Conservation (phyloP, 2,797 vertebrate species). For the Nyctalus aviator region DNA sequence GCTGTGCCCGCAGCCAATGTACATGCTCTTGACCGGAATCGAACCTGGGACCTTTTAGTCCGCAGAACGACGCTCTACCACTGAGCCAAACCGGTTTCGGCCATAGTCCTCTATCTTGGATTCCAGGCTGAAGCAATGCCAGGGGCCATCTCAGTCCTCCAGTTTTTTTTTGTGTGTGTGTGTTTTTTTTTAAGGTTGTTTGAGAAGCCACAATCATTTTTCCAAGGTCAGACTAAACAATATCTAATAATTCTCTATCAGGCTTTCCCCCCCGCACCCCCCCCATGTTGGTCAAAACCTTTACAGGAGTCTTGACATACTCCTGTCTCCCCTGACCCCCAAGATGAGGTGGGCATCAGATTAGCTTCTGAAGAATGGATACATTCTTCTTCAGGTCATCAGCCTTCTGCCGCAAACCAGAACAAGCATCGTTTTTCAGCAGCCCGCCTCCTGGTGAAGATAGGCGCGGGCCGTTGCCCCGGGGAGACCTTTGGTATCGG, state of each 20-base stretch:
- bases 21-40: too few species aligned
- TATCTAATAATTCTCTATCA: neutral
- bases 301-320: neutral
- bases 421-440: constrained; percentile 41
- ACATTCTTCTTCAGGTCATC: constrained; percentile 15
- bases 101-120: accelerated
- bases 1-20: too few species aligned
- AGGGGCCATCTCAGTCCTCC: neutral
- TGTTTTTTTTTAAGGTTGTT: neutral
- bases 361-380: constrained; percentile 36
- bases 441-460: neutral
- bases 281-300: neutral
- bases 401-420: neutral
- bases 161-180: too few species aligned
- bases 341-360: neutral
- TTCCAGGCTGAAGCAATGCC: neutral
- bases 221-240: neutral
- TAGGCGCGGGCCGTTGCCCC: neutral
- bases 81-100: too few species aligned
- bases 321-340: neutral
- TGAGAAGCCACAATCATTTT: neutral
- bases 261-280: neutral
- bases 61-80: too few species aligned
- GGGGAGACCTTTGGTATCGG: neutral
- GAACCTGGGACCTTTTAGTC: too few species aligned